Evolutionary conservation across 1,140 invertebrate genomes (phyloP).

Genomic region (Hylaeus anthracinus): DNA sequence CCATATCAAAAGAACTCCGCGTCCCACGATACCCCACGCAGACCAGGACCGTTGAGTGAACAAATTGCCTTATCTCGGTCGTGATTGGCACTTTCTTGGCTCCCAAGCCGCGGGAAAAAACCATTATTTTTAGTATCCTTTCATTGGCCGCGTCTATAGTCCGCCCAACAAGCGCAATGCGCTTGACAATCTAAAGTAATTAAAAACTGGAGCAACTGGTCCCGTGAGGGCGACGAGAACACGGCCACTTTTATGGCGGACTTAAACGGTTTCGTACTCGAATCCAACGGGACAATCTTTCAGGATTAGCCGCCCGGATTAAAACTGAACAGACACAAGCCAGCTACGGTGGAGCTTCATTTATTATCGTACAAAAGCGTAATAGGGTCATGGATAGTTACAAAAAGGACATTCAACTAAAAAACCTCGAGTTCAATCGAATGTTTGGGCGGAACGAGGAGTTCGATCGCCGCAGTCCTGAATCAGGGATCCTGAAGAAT

Average conservation of each 20-base stretch:
- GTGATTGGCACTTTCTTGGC: neutral
- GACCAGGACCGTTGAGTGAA: too few species aligned
- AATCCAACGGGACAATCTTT: neutral
- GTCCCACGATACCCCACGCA: neutral
- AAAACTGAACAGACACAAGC: neutral
- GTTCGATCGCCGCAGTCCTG: too few species aligned
- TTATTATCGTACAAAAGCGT: constrained; percentile 40
- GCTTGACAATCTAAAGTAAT: constrained; percentile 24
- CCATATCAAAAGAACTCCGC: neutral
- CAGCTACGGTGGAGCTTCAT: constrained; percentile 21
- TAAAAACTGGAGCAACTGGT: constrained; percentile 31
- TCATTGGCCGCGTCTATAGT: constrained; percentile 3
- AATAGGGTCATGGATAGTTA: constrained; percentile 9
- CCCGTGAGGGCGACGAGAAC: neutral
- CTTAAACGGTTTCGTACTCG: neutral
- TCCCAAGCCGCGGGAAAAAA: neutral
- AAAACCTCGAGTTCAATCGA: constrained; percentile 11
- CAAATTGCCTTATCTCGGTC: neutral
- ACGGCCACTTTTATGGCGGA: constrained; percentile 7
- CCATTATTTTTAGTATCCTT: constrained; percentile 32
- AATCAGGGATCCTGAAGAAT: too few species aligned
- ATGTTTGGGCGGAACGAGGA: neutral
- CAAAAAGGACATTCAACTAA: neutral
- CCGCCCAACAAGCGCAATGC: neutral
- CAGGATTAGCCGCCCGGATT: neutral